phyloP scores from a whole-genome alignment of 2,888 invertebrate genomes.

The Nephrotoma flavescens region DNA sequence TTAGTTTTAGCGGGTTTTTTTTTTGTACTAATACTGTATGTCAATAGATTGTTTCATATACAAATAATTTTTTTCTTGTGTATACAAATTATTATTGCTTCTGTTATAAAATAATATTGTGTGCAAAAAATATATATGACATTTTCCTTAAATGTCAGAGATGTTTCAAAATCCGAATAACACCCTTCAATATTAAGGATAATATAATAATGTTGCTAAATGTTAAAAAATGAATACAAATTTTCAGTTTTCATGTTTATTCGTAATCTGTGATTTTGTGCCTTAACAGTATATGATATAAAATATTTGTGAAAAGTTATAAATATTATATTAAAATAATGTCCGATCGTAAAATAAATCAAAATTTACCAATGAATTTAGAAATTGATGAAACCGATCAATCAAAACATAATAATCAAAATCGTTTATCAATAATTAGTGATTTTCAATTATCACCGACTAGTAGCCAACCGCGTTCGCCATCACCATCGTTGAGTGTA shows the following conservation, averaged over 20 bases:
- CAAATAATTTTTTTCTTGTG: background rate
- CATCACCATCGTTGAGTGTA: background rate
- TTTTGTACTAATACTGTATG: background rate
- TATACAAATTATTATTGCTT: background rate
- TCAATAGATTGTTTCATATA: background rate
- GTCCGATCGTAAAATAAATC: background rate
- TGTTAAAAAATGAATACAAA: background rate
- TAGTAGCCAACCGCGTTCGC: background rate
- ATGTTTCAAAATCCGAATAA: background rate
- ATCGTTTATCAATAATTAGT: slow-evolving; percentile 2
- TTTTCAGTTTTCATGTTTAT: background rate
- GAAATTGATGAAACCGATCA: background rate
- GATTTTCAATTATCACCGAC: background rate
- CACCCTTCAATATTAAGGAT: background rate
- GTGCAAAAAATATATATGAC: background rate
- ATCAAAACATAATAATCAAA: background rate
- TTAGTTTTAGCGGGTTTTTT: background rate
- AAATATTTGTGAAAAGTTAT: background rate
- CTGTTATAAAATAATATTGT: background rate
- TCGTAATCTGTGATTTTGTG: slow-evolving; percentile 1
- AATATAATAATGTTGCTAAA: background rate
- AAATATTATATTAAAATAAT: background rate
- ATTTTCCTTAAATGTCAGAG: background rate
- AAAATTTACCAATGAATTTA: background rate
- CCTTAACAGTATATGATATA: background rate